Evolutionary conservation across 2,797 vertebrate species (phyloP).

Genomic region (Sylvilagus floridanus): DNA sequence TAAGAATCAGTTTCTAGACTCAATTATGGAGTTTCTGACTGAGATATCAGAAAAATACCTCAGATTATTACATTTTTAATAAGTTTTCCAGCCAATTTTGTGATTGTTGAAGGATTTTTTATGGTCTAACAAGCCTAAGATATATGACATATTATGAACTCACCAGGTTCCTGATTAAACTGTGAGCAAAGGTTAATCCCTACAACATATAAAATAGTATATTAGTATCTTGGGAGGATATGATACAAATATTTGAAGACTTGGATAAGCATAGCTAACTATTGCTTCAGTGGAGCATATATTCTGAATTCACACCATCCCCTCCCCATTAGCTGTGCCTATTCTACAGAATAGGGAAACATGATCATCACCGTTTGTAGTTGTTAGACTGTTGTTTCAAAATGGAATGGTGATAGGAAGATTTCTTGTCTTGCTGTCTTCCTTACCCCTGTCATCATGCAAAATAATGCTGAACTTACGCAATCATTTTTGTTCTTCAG

Average conservation of each 20-base stretch:
- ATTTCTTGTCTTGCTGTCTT: neutral
- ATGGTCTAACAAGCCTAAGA: neutral
- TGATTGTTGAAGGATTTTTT: neutral
- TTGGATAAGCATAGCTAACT: neutral
- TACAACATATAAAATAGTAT: neutral
- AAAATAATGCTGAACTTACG: neutral
- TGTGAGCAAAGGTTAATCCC: neutral
- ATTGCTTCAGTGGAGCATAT: neutral
- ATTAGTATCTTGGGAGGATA: neutral
- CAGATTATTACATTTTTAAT: neutral
- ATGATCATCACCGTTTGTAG: neutral
- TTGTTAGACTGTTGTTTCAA: neutral
- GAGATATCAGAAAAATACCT: neutral
- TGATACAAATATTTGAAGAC: neutral
- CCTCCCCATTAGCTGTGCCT: neutral
- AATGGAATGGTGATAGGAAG: neutral
- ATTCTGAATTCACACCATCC: neutral
- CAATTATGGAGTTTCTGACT: neutral
- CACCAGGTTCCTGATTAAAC: neutral
- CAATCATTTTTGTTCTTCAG: neutral
- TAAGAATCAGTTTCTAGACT: neutral
- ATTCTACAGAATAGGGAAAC: neutral
- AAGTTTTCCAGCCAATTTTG: neutral
- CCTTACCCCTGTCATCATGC: neutral
- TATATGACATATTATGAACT: neutral